Evolutionary conservation across 2,797 vertebrate genomes (phyloP), one percentile per base, ranked within the genome.

Genomic region (Phataginus tetradactyla): DNA sequence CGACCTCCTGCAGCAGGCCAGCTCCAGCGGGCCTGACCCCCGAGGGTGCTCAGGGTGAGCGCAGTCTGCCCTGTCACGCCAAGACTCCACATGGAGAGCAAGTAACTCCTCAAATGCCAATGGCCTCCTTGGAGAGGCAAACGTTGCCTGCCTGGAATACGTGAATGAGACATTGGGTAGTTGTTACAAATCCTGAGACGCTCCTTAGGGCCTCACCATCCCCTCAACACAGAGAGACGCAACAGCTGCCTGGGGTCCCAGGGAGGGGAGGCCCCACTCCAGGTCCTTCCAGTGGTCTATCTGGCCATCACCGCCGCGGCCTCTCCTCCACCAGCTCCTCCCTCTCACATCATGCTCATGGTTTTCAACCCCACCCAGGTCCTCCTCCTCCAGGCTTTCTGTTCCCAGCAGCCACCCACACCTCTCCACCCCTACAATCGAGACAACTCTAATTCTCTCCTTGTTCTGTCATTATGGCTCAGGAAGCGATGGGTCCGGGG

Each of bases 271-370:
- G 34, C 23, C 51, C 3, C 2, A 0, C 23, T 72, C 34, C 20
- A 32, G 29, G 12, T 51, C 32, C 42, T 12, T 4, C 34, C 27
- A 0, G 20, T 4, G 5, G 21, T 39, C 64, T 7, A 0, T n/a
- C 3, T 0, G 0, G 29, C 37, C 68, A 13, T 21, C 7, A 3
- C n/a, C 10, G 0, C 0, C 18, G 37, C 0, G 1, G 37, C 68
- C 18, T 32, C 49, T 20, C 37, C 37, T 34, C 32, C 51, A 2
- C 2, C 32, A 21, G 37, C 7, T 3, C 51, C 21, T 66, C 59
- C 37, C 37, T 57, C 32, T 75, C 49, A 45, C 45, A 45, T 11
- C 45, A 12, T 45, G 45, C 45, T 11, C 10, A 12, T 45, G 45
- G 32, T 13, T 68, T 29, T 34, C 61, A 17, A 12, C 13, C 51